Conservation (phyloP, 2,888 invertebrate species). For the Ephialtes manifestator region DNA sequence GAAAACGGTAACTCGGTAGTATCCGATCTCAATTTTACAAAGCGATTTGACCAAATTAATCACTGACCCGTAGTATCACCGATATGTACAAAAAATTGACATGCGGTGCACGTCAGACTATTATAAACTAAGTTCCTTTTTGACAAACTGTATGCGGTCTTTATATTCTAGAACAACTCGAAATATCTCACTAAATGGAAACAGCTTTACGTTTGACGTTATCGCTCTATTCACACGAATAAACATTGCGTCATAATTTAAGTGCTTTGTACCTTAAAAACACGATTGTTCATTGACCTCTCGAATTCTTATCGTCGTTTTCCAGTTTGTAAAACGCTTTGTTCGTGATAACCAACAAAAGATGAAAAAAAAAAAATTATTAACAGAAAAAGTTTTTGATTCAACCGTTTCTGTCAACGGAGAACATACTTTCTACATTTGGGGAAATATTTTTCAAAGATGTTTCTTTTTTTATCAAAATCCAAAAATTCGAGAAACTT, state of each 20-base stretch:
- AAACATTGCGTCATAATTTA: not conserved
- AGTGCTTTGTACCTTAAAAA: not conserved
- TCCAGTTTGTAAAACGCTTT: not conserved
- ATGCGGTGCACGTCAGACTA: not conserved
- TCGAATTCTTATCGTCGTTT: not conserved
- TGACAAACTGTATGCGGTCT: not conserved
- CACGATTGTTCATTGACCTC: not conserved
- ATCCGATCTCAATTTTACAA: too few species aligned
- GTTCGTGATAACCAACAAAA: not conserved
- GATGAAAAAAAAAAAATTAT: not conserved
- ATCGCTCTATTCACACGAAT: not conserved
- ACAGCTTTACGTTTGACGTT: not conserved
- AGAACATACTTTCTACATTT: too few species aligned
- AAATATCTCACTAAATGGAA: not conserved
- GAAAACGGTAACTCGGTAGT: too few species aligned
- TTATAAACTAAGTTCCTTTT: not conserved
- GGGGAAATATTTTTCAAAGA: too few species aligned
- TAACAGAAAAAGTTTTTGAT: not conserved
- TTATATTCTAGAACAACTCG: not conserved
- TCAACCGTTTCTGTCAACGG: too few species aligned
- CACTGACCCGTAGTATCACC: not conserved
- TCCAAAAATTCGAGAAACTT: too few species aligned
- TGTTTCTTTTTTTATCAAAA: too few species aligned
- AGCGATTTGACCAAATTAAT: too few species aligned
- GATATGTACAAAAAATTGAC: too few species aligned